Evolutionary conservation across 2,113 vertebrate species (phyloP).

Genomic region (Dicaeum eximium): DNA sequence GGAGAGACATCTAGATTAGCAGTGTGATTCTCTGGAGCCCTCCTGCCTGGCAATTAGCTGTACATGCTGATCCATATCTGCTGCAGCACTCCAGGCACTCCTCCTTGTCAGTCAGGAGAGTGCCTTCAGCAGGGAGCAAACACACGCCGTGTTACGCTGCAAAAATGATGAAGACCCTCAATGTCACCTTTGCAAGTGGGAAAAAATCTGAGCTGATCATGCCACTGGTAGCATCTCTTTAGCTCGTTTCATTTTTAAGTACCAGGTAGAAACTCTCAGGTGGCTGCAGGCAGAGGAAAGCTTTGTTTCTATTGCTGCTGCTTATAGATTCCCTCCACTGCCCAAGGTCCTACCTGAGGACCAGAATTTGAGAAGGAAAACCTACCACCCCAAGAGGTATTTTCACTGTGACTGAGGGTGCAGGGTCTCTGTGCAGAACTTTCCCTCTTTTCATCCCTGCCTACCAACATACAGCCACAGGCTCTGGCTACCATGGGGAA

Average conservation of each 20-base stretch:
- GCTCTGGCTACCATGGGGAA: background rate
- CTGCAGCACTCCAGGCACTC: background rate
- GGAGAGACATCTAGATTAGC: background rate
- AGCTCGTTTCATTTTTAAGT: background rate
- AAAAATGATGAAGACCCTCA: background rate
- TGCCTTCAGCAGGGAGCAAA: background rate
- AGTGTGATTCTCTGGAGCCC: slow-evolving; percentile 11
- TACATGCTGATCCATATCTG: background rate
- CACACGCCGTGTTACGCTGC: fast-evolving
- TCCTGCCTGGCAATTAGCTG: slow-evolving; percentile 23
- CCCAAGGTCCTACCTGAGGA: background rate
- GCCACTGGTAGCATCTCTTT: background rate
- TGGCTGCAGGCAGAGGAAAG: background rate
- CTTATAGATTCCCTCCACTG: background rate
- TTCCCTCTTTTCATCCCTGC: background rate
- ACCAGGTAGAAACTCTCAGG: background rate
- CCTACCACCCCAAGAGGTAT: background rate
- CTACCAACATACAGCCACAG: background rate
- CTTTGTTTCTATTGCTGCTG: background rate
- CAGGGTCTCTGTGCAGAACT: background rate
- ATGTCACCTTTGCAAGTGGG: background rate
- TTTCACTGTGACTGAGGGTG: background rate
- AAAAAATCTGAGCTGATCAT: background rate
- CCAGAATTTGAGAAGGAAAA: background rate
- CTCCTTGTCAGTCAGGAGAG: background rate